Conservation (phyloP, 2,888 invertebrate species). For the Chalcosyrphus nemorum region DNA sequence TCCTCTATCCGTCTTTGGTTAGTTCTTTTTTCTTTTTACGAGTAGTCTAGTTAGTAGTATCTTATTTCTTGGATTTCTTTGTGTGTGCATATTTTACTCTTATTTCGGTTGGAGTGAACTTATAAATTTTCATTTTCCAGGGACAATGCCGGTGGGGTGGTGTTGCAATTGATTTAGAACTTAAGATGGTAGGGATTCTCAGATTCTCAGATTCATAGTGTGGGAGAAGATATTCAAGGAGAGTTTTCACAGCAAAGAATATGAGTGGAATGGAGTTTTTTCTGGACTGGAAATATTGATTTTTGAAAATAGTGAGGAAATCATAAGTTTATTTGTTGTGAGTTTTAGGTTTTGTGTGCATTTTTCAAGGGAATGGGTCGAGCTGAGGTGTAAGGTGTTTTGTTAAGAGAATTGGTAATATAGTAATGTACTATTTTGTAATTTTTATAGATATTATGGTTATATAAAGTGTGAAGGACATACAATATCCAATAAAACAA, state of each 20-base stretch:
- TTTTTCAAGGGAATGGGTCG: neutral
- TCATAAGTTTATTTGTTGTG: neutral
- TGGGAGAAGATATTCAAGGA: neutral
- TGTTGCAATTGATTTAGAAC: constrained; percentile 40
- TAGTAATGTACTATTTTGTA: neutral
- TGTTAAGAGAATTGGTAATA: neutral
- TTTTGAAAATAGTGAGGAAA: neutral
- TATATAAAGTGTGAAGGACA: neutral
- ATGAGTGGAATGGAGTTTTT: neutral
- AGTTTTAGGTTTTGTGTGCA: neutral
- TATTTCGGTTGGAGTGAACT: constrained; percentile 28
- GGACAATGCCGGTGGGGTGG: constrained; percentile 11
- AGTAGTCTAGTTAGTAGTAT: constrained; percentile 34
- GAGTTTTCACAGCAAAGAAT: constrained; percentile 11
- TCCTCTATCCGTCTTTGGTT: constrained; percentile 9
- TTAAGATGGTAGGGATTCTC: constrained; percentile 16
- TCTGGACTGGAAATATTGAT: constrained; percentile 34
- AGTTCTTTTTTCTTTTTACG: constrained; percentile 46
- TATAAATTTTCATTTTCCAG: constrained; percentile 48
- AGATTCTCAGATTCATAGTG: constrained; percentile 5
- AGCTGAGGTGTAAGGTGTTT: too few relatives aligned
- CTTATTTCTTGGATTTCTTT: constrained; percentile 48
- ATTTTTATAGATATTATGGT: neutral
- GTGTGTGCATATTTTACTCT: constrained; percentile 45
- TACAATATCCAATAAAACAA: neutral